Evolutionary conservation across 2,797 vertebrate genomes (phyloP).

Genomic region (Tympanoctomys barrerae): DNA sequence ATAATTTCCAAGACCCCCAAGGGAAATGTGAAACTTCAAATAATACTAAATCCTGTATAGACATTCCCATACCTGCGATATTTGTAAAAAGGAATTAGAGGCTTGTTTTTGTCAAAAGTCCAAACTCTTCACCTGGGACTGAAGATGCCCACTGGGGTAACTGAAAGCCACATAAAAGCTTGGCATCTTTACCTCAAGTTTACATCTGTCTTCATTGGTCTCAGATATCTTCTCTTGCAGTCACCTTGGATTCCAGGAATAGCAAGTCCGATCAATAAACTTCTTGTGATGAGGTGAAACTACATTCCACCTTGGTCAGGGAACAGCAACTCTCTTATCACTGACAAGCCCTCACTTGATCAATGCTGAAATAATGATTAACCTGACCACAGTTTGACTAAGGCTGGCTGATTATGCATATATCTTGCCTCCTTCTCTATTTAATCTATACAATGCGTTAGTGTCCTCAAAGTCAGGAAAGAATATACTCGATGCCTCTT

Average conservation of each 20-base stretch:
- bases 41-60: not conserved
- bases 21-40: not conserved
- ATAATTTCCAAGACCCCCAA: not conserved
- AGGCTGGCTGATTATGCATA: not conserved
- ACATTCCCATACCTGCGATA: not conserved
- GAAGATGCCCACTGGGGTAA: not conserved
- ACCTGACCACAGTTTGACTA: not conserved
- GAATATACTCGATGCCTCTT: not conserved
- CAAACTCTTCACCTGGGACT: not conserved
- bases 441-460: not conserved
- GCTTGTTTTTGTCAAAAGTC: not conserved
- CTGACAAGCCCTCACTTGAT: not conserved
- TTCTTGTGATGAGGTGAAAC: not conserved
- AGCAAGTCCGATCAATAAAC: not conserved
- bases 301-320: not conserved
- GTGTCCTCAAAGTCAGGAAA: not conserved
- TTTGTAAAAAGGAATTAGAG: not conserved
- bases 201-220: not conserved
- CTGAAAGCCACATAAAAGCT: not conserved
- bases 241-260: not conserved
- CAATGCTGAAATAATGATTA: not conserved
- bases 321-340: not conserved
- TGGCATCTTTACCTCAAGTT: not conserved
- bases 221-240: not conserved
- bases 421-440: not conserved